Conservation (phyloP, 2,888 invertebrate genomes). For the Leucozona laternaria region DNA sequence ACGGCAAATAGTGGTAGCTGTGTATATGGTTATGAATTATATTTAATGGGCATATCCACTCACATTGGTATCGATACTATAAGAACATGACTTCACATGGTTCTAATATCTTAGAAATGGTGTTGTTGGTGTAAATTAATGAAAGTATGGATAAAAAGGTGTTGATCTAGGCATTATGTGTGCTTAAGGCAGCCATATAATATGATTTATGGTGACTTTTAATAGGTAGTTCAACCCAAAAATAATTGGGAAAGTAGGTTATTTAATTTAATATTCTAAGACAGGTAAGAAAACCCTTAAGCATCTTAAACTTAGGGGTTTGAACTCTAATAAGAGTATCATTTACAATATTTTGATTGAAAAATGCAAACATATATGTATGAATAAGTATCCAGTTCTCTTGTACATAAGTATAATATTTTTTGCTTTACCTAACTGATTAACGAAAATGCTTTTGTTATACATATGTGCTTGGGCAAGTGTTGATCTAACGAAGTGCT, state of each 20-base stretch:
- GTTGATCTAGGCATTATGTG: neutral
- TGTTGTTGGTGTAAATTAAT: neutral
- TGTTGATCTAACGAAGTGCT: no score
- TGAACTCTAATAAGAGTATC: no score
- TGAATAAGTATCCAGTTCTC: no score
- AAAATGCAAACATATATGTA: no score
- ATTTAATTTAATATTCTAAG: neutral
- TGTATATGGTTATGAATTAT: slow-evolving; percentile 3
- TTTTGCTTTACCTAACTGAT: no score
- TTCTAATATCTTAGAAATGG: neutral
- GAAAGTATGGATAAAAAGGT: neutral
- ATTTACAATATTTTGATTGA: no score
- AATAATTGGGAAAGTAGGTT: neutral
- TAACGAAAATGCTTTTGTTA: no score
- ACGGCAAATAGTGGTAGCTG: neutral
- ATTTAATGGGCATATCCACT: neutral
- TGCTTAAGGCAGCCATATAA: neutral
- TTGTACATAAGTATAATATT: no score
- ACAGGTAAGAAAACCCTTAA: no score
- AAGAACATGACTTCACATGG: neutral
- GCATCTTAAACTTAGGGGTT: no score
- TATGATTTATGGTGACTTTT: neutral
- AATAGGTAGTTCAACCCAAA: neutral
- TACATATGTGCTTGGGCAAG: no score
- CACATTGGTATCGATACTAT: neutral